Evolutionary conservation across 2,113 vertebrate genomes (phyloP).

Genomic region (Nothobranchius kuhntae): DNA sequence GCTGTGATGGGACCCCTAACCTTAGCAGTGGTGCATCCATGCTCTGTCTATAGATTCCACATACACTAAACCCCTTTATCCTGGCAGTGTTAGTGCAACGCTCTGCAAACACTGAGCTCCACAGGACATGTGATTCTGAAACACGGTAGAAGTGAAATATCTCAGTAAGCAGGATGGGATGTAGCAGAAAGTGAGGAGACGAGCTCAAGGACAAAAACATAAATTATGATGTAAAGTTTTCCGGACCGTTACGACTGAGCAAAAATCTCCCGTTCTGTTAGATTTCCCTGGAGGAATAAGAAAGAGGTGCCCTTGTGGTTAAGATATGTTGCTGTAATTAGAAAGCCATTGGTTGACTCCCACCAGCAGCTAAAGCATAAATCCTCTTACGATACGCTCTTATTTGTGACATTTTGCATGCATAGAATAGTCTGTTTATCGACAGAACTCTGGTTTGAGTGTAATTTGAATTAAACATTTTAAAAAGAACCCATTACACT

Average conservation of each 20-base stretch:
- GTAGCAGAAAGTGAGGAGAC: constrained; percentile 9
- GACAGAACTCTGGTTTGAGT: constrained; percentile 16
- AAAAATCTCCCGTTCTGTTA: constrained; percentile 7
- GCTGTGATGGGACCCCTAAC: constrained; percentile 17
- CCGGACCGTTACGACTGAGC: constrained; percentile 4
- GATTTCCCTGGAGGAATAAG: constrained; percentile 22
- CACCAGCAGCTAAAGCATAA: constrained; percentile 1
- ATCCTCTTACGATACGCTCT: constrained; percentile 21
- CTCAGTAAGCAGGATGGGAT: constrained; percentile 38
- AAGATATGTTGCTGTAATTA: constrained; percentile 47
- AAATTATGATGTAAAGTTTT: constrained; percentile 14
- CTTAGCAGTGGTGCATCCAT: constrained; percentile 36
- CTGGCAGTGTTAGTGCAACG: constrained; percentile 22
- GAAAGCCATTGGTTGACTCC: constrained; percentile 49
- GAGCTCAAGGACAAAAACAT: constrained; percentile 33
- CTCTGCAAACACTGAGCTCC: constrained; percentile 30
- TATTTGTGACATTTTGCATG: constrained; percentile 33
- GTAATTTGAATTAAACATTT: constrained; percentile 54
- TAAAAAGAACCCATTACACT: constrained; percentile 35
- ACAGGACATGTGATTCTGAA: constrained; percentile 23
- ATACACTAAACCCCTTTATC: constrained; percentile 62
- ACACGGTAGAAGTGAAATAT: constrained; percentile 26
- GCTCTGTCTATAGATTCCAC: constrained; percentile 45
- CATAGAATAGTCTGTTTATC: constrained; percentile 15
- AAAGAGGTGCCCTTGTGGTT: constrained; percentile 36